Conservation (phyloP, 2,888 invertebrate species). For the Melanostoma mellinum region DNA sequence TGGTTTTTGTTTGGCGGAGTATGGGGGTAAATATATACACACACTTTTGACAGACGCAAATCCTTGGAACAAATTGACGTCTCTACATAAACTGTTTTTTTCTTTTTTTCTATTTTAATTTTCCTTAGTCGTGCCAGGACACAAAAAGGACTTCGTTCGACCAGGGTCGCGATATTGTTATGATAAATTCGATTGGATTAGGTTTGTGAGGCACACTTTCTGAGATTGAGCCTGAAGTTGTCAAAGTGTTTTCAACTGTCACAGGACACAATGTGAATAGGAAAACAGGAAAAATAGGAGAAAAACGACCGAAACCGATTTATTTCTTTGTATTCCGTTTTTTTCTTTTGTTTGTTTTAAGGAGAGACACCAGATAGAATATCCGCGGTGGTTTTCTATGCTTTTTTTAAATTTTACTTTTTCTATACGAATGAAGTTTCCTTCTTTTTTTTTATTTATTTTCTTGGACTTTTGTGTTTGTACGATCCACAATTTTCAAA, state of each 20-base stretch:
- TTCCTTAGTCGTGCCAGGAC: conserved; percentile 1
- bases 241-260: background rate
- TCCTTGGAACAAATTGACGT: conserved; percentile 60
- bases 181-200: conserved; percentile 34
- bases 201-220: conserved; percentile 21
- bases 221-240: conserved; percentile 18
- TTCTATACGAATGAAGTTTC: conserved; percentile 50
- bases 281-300: background rate
- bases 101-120: background rate
- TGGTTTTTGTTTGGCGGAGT: conserved; percentile 11
- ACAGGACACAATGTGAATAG: conserved; percentile 12
- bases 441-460: conserved; percentile 23
- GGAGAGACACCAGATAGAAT: conserved; percentile 34
- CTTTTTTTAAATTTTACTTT: conserved; percentile 17
- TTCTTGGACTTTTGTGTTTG: conserved; percentile 35
- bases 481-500: conserved; percentile 81
- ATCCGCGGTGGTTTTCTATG: conserved; percentile 43
- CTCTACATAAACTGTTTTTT: background rate
- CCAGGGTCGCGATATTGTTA: conserved; percentile 14
- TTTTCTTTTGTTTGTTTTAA: background rate
- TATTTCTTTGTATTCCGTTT: conserved; percentile 1
- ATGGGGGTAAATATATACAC: conserved; percentile 15
- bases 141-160: conserved; percentile 36
- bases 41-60: conserved; percentile 58
- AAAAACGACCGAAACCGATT: conserved; percentile 66